Base-by-base conservation (phyloP, 2,888 invertebrate species). In the Phoronis australis region DNA sequence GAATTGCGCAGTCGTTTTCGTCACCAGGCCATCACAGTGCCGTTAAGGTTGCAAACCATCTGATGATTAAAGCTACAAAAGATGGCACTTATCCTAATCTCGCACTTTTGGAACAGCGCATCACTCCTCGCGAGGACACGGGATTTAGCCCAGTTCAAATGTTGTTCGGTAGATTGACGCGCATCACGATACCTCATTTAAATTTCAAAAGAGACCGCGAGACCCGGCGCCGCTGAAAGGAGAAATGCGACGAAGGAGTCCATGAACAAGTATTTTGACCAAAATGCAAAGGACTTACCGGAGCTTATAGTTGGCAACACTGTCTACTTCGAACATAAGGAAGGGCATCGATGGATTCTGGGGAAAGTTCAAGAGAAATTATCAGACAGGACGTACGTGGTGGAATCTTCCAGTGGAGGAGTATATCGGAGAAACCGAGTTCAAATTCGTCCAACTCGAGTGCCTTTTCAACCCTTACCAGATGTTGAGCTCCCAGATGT, bases 21-120 rank as follows among this genome's bases (percentile, higher is more conserved):
- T 4, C 27, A 15, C 43, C 43, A 4, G 26, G 27, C 4, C 27
- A 31, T 15, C 31, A 31, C 31, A 31, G 31, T 31, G 31, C 31
- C 18, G 49, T 54, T 4, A 56, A 54, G 42, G 38, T 50, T n/a
- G 37, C 48, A 15, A 54, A 56, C 47, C 27, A 21, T 9, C 31
- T 56, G 12, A 47, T 58, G 39, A 12, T 42, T 15, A 56, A 56
- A 45, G 39, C 48, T 12, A n/a, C 40, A 18, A 23, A 51, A 18
- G 37, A 39, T 38, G 40, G 46, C 5, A 47, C 46, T 21, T 51
- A 54, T 41, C 56, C 26, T 23, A 45, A 52, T 27, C 37, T 48
- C 41, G 56, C 51, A 12, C 20, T 52, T 5, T 43, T 56, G 31
- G 56, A 59, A 39, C 54, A 48, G 27, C 48, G 56, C 25, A 58